Evolutionary conservation across 2,888 invertebrate species (phyloP).

Genomic region (Elysia crispata): DNA sequence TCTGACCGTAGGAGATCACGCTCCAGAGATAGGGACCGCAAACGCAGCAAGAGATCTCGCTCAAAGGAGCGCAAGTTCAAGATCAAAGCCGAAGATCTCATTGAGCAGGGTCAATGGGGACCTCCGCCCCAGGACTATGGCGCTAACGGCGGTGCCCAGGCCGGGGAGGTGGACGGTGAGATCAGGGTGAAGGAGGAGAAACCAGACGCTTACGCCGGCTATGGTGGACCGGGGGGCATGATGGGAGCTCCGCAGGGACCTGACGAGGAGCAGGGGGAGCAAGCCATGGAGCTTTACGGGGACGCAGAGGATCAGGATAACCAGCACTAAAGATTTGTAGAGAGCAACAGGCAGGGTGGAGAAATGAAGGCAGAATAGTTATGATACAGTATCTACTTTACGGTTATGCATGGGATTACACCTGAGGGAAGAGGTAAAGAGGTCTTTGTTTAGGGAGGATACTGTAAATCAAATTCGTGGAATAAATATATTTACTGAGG

Average conservation of each 20-base stretch:
- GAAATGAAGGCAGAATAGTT: no score
- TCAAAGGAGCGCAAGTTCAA: conserved; percentile 58
- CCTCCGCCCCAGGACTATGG: conserved; percentile 30
- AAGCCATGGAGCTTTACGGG: background rate
- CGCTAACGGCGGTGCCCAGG: conserved; percentile 28
- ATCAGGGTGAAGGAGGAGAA: conserved; percentile 45
- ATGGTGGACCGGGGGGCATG: conserved; percentile 18
- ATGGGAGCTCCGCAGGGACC: background rate
- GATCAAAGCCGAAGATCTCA: conserved; percentile 43
- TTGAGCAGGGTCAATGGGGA: conserved; percentile 28
- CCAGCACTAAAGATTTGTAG: no score
- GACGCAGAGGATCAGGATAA: background rate
- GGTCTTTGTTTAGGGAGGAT: no score
- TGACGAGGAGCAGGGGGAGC: background rate
- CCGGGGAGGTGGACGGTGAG: conserved; percentile 20
- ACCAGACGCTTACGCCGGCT: conserved; percentile 36
- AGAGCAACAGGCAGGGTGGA: no score
- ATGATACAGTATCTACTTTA: no score
- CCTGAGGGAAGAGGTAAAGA: no score
- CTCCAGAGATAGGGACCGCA: conserved; percentile 41
- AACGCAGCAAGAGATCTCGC: conserved; percentile 62
- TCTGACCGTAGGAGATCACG: conserved; percentile 61
- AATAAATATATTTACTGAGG: no score
- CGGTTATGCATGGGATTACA: no score
- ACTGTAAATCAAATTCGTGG: no score